A percentile compares a stretch with the other conserved stretches of the same genome.
Evolutionary conservation across 2,888 invertebrate genomes (phyloP).

Genomic region (Acanthosepion esculentum): DNA sequence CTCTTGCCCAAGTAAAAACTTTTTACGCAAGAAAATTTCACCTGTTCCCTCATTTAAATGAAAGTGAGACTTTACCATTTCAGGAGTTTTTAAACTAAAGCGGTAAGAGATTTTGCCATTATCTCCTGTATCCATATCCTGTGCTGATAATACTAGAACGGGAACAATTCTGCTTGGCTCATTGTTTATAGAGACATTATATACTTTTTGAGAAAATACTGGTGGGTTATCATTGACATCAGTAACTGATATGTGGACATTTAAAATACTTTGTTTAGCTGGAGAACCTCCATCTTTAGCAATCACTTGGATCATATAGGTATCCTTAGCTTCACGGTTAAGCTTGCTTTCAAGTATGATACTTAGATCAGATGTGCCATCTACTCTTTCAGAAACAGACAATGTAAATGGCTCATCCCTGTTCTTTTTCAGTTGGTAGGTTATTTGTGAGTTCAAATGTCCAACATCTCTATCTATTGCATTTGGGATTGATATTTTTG

Average conservation of each 20-base stretch:
- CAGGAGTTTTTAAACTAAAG: not conserved
- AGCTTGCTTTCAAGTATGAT: conserved; percentile 21
- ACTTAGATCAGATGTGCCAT: not conserved
- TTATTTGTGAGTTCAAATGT: conserved; percentile 20
- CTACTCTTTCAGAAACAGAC: conserved; percentile 33
- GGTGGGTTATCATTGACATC: not conserved
- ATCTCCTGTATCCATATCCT: not conserved
- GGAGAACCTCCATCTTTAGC: not conserved
- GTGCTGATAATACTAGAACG: not conserved
- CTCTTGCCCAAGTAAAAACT: not conserved
- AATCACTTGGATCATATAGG: not conserved
- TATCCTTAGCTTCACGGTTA: not conserved
- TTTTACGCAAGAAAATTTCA: not conserved
- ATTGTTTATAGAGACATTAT: not conserved
- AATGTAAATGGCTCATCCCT: conserved; percentile 22
- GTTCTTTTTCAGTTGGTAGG: not conserved
- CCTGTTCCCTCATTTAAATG: not conserved
- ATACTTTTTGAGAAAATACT: conserved; percentile 7
- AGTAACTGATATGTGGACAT: not conserved
- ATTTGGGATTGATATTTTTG: not conserved
- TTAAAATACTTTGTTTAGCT: not conserved
- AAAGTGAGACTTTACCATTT: conserved; percentile 20
- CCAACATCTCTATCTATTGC: conserved; percentile 13
- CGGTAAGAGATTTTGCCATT: not conserved
- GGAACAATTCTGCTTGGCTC: not conserved